Evolutionary conservation across 2,888 invertebrate genomes (phyloP), one percentile per base, ranked within the genome.

Genomic region (Cephus spinipes): DNA sequence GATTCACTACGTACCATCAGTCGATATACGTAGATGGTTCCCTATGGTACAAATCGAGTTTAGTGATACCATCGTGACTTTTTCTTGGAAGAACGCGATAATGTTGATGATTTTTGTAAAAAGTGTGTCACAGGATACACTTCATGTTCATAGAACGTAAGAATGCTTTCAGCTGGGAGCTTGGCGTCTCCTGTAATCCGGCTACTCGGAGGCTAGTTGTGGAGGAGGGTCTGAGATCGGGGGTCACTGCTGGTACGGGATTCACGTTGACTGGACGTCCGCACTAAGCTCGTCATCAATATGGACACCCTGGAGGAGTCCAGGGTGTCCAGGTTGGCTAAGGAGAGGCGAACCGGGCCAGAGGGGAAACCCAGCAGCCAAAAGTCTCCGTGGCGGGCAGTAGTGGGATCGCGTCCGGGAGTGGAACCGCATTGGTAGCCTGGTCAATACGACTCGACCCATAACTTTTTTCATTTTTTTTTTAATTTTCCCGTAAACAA

Each of bases 281-380:
- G 94, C 96, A 95, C 97, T 98, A 98, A 98, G 98, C 97, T 95
- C 93, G 96, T 96, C 97, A 96, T 98, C 96, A 96, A 98, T 97
- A 98, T 98, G 98, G 97, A 94, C 93, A 93, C 93, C 94, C 94
- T 92, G 94, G 96, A 95, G 97, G 97, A 98, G 95, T 95, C 94
- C 92, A 90, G 93, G 94, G 93, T 92, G 93, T 93, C 95, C 96
- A 97, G 96, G 98, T 98, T 96, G 94, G 94, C 95, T 96, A 97
- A 98, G 95, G 98, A 97, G 97, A 95, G 97, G 96, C 96, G 98
- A 93, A 98, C 94, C 96, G 98, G 98, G 97, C 97, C 97, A 98
- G 98, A 96, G 97, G 97, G 97, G 98, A 96, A 97, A 98, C 97
- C 95, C 96, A 98, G 98, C 98, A 98, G 97, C 97, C 97, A 98